Evolutionary conservation across 37 sponge, comb jelly and placozoan genomes (phyloP), one percentile per base, ranked within the genome.

Genomic region (Cliona cf. orientalis): DNA sequence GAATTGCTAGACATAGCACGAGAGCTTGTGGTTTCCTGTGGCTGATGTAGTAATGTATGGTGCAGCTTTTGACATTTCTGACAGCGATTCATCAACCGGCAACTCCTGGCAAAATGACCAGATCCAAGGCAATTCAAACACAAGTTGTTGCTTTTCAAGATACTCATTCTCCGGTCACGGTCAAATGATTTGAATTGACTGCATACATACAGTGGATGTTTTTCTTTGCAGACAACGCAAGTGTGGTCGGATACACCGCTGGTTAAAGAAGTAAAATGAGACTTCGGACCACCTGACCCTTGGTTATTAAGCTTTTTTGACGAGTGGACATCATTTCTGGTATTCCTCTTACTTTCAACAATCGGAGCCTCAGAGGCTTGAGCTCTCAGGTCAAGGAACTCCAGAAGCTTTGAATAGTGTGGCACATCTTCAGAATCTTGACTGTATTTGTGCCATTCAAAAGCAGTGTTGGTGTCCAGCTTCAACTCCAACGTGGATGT

Each of bases 391-490:
- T 81, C 46, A 57, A 81, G 58, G 37, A 81, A 81, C 31, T 74
- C 36, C 75, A 74, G 33, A 19, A 74, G 58, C 11, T 56, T 37
- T 36, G 28, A 17, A 37, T 74, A 74, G 33, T 74, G 58, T 33
- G 75, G 75, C 58, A 74, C 75, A 22, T 74, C 33, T 29, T 19
- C 36, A 17, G 28, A 25, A 21, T n/a, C 32, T 32, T 55, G 75
- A 33, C 75, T 74, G 36, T 74, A 58, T 36, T 74, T 74, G 17
- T 74, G 75, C 75, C 75, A 74, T 55, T 74, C 75, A 56, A 74
- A 74, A 17, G 33, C 22, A 32, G 75, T 74, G 36, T 31, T 74
- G 36, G 33, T 58, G 36, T 74, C 75, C 36, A 74, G 58, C 36
- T 74, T 74, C 34, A 74, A 36, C 75, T 74, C 75, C 14, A 74